Conservation (phyloP, 92 coral and sea anemone genomes). For the Actinostola sp. region DNA sequence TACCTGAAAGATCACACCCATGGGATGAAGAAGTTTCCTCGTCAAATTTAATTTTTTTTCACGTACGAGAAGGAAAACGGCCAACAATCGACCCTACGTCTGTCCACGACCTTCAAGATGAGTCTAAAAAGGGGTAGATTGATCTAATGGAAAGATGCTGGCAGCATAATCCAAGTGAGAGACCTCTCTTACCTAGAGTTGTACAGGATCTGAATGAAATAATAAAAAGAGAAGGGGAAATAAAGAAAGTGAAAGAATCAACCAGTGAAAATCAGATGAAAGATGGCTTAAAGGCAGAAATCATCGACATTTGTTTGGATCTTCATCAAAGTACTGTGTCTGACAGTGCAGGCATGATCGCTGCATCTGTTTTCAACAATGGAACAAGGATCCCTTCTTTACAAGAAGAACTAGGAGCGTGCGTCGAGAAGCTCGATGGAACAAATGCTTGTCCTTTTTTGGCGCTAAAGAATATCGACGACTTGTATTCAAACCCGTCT, state of each 20-base stretch:
- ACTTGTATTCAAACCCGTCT: slow-evolving; percentile 7
- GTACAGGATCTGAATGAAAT: background rate
- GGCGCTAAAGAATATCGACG: slow-evolving; percentile 32
- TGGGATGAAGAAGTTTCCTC: slow-evolving; percentile 43
- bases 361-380: slow-evolving; percentile 8
- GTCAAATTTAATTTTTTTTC: slow-evolving; percentile 23
- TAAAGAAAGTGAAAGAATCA: background rate
- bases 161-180: background rate
- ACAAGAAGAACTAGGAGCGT: slow-evolving; percentile 16
- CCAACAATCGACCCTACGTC: slow-evolving; percentile 9
- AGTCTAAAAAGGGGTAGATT: background rate
- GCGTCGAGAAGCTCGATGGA: slow-evolving; percentile 28
- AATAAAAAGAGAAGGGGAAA: background rate
- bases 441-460: slow-evolving; percentile 51
- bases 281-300: too few species aligned
- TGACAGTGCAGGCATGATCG: slow-evolving; percentile 35
- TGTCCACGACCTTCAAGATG: background rate
- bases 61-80: slow-evolving; percentile 32
- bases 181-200: too few species aligned
- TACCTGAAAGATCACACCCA: slow-evolving; percentile 33
- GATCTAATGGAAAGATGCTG: background rate
- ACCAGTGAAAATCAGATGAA: too few species aligned
- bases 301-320: slow-evolving; percentile 13
- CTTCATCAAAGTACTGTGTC: slow-evolving; percentile 48
- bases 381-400: background rate